Percentiles rank a stretch among this genome's conserved stretches.
phyloP scores from a whole-genome alignment of 2,797 vertebrate species.

The Pampus argenteus region DNA sequence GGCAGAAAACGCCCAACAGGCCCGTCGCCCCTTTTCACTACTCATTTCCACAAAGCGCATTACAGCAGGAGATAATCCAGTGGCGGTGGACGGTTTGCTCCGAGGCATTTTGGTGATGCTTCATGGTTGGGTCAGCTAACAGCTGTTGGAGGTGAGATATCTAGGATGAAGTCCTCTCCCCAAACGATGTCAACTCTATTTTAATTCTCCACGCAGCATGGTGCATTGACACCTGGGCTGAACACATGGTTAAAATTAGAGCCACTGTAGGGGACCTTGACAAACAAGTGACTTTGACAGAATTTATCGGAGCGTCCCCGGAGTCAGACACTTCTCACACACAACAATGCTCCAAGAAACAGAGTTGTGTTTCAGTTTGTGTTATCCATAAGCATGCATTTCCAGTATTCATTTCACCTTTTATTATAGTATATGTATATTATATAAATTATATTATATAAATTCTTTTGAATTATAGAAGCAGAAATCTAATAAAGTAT shows the following conservation, averaged over 20 bases:
- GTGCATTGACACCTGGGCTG: slow-evolving; percentile 71
- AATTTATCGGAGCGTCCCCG: slow-evolving; percentile 55
- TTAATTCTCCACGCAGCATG: slow-evolving; percentile 74
- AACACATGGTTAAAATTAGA: slow-evolving; percentile 73
- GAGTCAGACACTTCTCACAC: slow-evolving; percentile 26
- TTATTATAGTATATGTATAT: neutral
- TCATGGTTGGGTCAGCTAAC: slow-evolving; percentile 61
- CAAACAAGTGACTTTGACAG: slow-evolving; percentile 78
- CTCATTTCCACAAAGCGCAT: slow-evolving; percentile 41
- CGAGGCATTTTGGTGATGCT: slow-evolving; percentile 54
- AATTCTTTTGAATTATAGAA: neutral
- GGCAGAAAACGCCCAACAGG: slow-evolving; percentile 33
- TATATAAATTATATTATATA: too few species aligned
- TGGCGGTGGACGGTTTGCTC: slow-evolving; percentile 36
- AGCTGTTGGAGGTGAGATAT: slow-evolving; percentile 77
- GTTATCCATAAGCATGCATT: neutral
- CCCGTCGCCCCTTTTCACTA: slow-evolving; percentile 24
- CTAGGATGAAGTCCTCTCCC: slow-evolving; percentile 76
- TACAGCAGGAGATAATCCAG: slow-evolving; percentile 48
- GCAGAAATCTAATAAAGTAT: neutral
- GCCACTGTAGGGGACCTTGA: slow-evolving; percentile 76
- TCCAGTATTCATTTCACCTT: neutral
- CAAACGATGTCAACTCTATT: slow-evolving; percentile 70
- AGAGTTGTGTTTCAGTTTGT: slow-evolving; percentile 17
- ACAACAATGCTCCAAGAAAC: slow-evolving; percentile 6